Evolutionary conservation across 2,888 invertebrate genomes (phyloP), one percentile per base, ranked within the genome.

Genomic region (Smittia sp.): DNA sequence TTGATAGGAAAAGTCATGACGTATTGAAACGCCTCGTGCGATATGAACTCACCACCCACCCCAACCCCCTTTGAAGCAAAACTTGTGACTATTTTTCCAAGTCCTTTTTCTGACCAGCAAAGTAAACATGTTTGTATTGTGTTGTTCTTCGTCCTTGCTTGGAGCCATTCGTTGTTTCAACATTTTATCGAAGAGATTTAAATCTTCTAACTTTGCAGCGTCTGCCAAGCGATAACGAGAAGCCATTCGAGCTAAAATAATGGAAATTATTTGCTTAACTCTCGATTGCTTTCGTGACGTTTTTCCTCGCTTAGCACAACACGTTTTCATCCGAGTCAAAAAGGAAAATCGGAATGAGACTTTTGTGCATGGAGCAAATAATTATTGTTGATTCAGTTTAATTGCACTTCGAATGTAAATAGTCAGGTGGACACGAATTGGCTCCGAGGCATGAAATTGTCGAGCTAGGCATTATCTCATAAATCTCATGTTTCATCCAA

Each of bases 401-500:
- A 70, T 54, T 70, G 70, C 70, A 70, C 15, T 70, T 70, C 32
- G 22, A 68, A 70, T 70, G 70, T 41, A 58, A 70, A 70, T 70
- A 54, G 25, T 70, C 70, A 70, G 13, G 52, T 13, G 24, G 39
- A 46, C 20, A 24, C 27, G 46, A 46, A 46, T n/a, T 46, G 46
- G 46, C 46, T 46, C 9, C 32, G 32, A 32, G 32, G 32, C 32
- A 46, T 4, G 22, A 58, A 58, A 9, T 18, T 18, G 58, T 6
- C 6, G 58, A 22, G 24, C 7, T 20, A 4, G 4, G 4, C 22
- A 13, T 58, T 58, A 58, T 22, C 11, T 9, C 58, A 20, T 22
- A 58, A 22, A 58, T 24, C 22, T n/a, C 54, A 54, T 54, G 54
- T 15, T 54, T 9, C 9, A 46, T 46, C 46, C 4, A n/a, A 46